Conservation (phyloP, 2,113 vertebrate genomes). For the Rhinichthys klamathensis region DNA sequence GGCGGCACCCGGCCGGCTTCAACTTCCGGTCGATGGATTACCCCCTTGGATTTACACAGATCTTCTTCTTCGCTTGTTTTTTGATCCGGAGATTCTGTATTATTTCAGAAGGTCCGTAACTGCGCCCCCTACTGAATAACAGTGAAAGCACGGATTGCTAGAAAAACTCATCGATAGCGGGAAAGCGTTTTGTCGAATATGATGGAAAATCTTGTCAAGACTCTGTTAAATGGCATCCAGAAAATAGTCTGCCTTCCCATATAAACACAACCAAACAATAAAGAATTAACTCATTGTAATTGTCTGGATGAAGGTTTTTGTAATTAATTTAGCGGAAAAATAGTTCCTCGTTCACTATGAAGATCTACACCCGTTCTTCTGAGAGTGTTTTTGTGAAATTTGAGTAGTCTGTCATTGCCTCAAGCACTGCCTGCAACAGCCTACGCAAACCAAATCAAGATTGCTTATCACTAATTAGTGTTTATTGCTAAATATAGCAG, state of each 20-base stretch:
- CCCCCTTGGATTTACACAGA: too few species aligned
- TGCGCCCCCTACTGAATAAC: too few species aligned
- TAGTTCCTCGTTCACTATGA: conserved; percentile 21
- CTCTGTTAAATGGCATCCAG: neutral
- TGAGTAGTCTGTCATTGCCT: conserved; percentile 42
- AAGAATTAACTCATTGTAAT: neutral
- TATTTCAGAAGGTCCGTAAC: too few species aligned
- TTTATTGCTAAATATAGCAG: conserved; percentile 54
- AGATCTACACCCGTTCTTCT: conserved; percentile 12
- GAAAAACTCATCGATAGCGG: too few species aligned
- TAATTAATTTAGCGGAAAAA: conserved; percentile 38
- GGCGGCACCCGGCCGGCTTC: too few species aligned
- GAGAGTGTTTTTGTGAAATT: conserved; percentile 20
- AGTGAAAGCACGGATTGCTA: too few species aligned
- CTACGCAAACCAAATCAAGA: conserved; percentile 55
- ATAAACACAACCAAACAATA: neutral
- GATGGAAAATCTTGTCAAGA: neutral
- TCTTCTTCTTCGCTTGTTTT: too few species aligned
- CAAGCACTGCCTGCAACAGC: conserved; percentile 44
- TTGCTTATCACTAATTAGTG: conserved; percentile 60
- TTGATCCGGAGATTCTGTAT: too few species aligned
- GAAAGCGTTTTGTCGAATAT: too few species aligned
- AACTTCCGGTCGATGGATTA: too few species aligned
- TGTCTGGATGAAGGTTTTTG: conserved; percentile 5
- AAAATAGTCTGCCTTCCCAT: neutral